Base-by-base conservation (phyloP, 2,797 vertebrate genomes). In the Fundulus diaphanus region DNA sequence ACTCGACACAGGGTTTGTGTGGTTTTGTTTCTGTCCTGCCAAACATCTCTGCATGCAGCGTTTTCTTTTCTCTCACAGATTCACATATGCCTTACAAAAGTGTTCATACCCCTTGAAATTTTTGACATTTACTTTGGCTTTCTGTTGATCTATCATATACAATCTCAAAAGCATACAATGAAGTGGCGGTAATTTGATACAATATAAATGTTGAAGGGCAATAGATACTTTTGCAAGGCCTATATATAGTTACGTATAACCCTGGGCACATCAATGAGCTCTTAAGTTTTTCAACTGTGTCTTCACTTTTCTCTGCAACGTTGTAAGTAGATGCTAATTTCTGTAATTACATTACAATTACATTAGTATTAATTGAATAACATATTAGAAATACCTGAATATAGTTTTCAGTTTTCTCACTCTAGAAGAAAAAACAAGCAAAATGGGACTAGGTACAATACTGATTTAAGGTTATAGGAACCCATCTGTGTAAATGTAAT, bases 1-100 rank as follows among this genome's bases (percentile, higher is more conserved):
- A 70, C 86, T 81, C 71, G n/a, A n/a, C n/a, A n/a, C n/a, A 71
- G 70, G 80, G 68, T 88, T 73, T 70, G 78, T 82, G 72, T 68
- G 68, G 68, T 77, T 80, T 77, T 74, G 40, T 77, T 12, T 54
- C 35, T 70, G 44, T 27, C 37, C 54, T 74, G 72, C 7, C n/a
- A 56, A 27, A 27, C 37, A 44, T 44, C 29, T 66, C 40, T 44
- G 12, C 20, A n/a, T 42, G 12, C 20, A 66, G 70, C 48, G 24
- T 68, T 70, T 72, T 49, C 74, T 70, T 72, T 52, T 31, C 48
- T 73, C 51, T 69, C 40, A 73, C 56, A 68, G 70, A 78, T 63
- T 59, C 54, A 49, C 22, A 63, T 67, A 5, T 20, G 18, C 48
- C 48, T 1, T 49, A 18, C 16, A 49, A 49, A 49, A 49, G 48